These are phyloP conservation scores for Nemotelus nigrinus DNA, from an alignment of 2,888 invertebrate genomes.

Conservation along the genomic window DNA sequence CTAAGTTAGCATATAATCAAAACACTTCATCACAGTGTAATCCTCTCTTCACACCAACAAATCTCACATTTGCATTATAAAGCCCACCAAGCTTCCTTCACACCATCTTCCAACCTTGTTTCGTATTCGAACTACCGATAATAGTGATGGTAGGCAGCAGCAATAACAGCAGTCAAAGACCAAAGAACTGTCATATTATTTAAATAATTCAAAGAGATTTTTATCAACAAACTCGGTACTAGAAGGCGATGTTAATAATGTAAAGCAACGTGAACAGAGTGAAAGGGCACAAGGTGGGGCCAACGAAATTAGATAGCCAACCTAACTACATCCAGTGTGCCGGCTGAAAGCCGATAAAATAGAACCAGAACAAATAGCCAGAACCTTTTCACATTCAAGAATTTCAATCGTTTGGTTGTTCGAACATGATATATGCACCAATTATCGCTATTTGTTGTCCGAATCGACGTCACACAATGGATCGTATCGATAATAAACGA, in stretches of 20 bases:
- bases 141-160: too few species aligned
- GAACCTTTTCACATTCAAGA: background rate
- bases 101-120: too few species aligned
- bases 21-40: background rate
- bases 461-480: slow-evolving; percentile 35
- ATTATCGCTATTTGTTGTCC: slow-evolving; percentile 44
- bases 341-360: too few species aligned
- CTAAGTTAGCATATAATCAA: slow-evolving; percentile 2
- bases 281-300: background rate
- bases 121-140: too few species aligned
- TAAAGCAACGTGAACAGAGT: background rate
- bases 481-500: slow-evolving; percentile 28
- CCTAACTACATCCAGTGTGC: background rate
- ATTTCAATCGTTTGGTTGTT: background rate
- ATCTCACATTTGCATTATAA: too few species aligned
- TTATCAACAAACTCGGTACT: background rate
- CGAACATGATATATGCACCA: slow-evolving; percentile 42
- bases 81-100: too few species aligned
- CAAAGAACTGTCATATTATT: slow-evolving; percentile 24
- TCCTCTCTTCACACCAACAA: too few species aligned
- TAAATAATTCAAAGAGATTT: slow-evolving; percentile 41
- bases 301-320: slow-evolving; percentile 22
- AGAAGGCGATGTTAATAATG: background rate
- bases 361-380: slow-evolving; percentile 2
- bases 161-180: background rate